Conservation (phyloP, 2,888 invertebrate genomes). For the Tiliacea aurago region DNA sequence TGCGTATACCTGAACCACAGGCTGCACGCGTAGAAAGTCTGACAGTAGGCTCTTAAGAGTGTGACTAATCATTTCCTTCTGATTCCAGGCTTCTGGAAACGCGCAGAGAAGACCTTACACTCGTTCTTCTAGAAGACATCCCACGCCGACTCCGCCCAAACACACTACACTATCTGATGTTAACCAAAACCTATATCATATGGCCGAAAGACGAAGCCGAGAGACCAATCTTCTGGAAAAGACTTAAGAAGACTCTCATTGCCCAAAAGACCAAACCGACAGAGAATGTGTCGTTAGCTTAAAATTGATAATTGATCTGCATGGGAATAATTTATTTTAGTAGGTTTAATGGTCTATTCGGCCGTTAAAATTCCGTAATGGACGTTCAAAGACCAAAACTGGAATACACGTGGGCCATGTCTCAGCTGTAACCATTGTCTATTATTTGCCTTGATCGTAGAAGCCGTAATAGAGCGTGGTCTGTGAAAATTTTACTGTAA, state of each 20-base stretch:
- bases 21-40: too few relatives aligned
- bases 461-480: not conserved
- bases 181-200: constrained; percentile 92
- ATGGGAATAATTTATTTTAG: not conserved
- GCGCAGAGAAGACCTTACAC: constrained; percentile 91
- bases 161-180: constrained; percentile 92
- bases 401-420: not conserved
- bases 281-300: constrained; percentile 80
- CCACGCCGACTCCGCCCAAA: constrained; percentile 91
- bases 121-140: constrained; percentile 92
- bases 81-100: constrained; percentile 91
- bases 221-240: constrained; percentile 82
- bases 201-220: constrained; percentile 90
- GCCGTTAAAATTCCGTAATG: not conserved
- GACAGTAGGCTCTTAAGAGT: too few relatives aligned
- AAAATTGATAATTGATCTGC: constrained; percentile 26
- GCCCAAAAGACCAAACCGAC: constrained; percentile 73
- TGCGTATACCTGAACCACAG: too few relatives aligned
- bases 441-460: not conserved
- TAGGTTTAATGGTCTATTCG: not conserved
- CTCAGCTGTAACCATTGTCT: not conserved
- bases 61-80: not conserved
- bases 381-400: not conserved
- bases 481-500: not conserved
- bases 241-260: constrained; percentile 81